Evolutionary conservation across 2,797 vertebrate genomes (phyloP).

Genomic region (Danio tinwini): DNA sequence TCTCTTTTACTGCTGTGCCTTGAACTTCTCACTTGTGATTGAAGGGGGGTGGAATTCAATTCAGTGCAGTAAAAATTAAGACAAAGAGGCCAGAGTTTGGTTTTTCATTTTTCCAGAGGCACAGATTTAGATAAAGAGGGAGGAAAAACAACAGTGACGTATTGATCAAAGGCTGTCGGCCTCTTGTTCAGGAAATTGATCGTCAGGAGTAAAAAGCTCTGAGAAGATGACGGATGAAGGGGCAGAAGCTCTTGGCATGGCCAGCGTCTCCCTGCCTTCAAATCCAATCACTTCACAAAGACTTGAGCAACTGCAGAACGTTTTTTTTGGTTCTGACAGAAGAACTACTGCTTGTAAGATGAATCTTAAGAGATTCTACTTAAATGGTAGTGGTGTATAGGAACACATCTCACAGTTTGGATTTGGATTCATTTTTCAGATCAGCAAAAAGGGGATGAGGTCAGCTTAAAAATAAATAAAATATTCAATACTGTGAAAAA

Average conservation of each 20-base stretch:
- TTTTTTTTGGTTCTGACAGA: conserved; percentile 14
- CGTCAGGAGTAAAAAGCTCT: conserved; percentile 11
- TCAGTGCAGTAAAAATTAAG: conserved; percentile 9
- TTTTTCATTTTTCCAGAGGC: conserved; percentile 19
- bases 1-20: conserved; percentile 55
- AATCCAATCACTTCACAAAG: conserved; percentile 7
- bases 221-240: conserved; percentile 18
- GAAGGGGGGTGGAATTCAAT: conserved; percentile 22
- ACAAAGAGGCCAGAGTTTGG: conserved; percentile 2
- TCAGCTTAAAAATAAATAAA: no score
- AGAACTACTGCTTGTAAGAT: neutral
- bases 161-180: conserved; percentile 41
- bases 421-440: no score
- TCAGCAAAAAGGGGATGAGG: no score
- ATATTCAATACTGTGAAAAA: no score
- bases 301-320: neutral
- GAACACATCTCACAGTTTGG: no score
- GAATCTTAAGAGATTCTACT: neutral
- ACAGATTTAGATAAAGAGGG: conserved; percentile 37
- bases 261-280: conserved; percentile 7
- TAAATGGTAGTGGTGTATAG: no score
- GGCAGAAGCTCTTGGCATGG: conserved; percentile 8
- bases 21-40: conserved; percentile 27
- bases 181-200: conserved; percentile 46
- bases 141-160: conserved; percentile 32